phyloP scores from a whole-genome alignment of 2,888 invertebrate species.

The Drosophila barbarae region DNA sequence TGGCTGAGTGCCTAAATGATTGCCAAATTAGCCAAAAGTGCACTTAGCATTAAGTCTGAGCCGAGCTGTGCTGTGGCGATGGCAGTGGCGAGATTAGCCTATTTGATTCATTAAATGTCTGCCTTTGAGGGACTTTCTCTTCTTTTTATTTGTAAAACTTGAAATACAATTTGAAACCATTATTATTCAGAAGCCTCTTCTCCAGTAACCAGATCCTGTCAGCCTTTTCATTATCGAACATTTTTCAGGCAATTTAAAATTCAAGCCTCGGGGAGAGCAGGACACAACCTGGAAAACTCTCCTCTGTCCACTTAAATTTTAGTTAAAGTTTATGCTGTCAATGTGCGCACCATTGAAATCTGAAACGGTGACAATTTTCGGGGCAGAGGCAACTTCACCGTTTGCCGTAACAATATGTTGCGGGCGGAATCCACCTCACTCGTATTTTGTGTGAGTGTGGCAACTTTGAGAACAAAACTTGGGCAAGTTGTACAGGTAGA shows the following conservation, averaged over 20 bases:
- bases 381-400: slow-evolving; percentile 60
- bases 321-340: slow-evolving; percentile 68
- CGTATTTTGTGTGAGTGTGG: slow-evolving; percentile 19
- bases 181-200: slow-evolving; percentile 23
- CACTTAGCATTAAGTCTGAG: slow-evolving; percentile 45
- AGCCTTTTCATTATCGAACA: slow-evolving; percentile 33
- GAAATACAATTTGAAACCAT: slow-evolving; percentile 26
- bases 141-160: not conserved
- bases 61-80: not conserved
- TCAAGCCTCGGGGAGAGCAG: slow-evolving; percentile 17
- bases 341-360: slow-evolving; percentile 65
- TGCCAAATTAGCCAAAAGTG: slow-evolving; percentile 60
- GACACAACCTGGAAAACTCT: not conserved
- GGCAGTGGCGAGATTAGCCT: slow-evolving; percentile 11
- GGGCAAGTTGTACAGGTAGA: slow-evolving; percentile 3
- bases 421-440: slow-evolving; percentile 22
- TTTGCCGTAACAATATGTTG: slow-evolving; percentile 68
- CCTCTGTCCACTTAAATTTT: slow-evolving; percentile 44
- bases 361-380: slow-evolving; percentile 66
- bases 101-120: slow-evolving; percentile 22
- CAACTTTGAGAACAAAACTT: slow-evolving; percentile 48
- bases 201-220: slow-evolving; percentile 17
- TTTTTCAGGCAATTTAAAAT: slow-evolving; percentile 39
- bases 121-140: slow-evolving; percentile 1
- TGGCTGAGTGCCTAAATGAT: slow-evolving; percentile 42